Percentiles rank a stretch among this genome's conserved stretches.
Conservation (phyloP, 2,113 vertebrate genomes). For the Ctenomys sociabilis region DNA sequence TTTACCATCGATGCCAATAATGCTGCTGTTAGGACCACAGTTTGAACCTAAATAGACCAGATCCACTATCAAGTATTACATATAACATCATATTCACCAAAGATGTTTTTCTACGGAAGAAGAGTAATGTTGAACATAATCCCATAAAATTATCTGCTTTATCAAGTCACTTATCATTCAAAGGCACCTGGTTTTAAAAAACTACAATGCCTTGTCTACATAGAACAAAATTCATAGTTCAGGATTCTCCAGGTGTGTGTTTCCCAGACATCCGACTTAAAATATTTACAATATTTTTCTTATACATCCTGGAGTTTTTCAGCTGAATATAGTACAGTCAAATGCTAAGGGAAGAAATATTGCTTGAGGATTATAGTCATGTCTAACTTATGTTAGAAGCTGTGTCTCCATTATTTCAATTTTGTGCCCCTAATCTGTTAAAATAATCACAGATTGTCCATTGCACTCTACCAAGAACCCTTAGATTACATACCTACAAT, state of each 20-base stretch:
- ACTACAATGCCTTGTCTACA: not conserved
- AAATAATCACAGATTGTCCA: not conserved
- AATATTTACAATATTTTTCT: not conserved
- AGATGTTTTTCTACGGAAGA: not conserved
- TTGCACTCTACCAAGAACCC: not conserved
- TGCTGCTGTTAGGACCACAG: not conserved
- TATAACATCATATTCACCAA: not conserved
- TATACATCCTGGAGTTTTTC: not conserved
- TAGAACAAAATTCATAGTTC: not conserved
- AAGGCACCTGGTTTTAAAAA: not conserved
- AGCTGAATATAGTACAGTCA: not conserved
- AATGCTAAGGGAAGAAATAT: not conserved
- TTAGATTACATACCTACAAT: not conserved
- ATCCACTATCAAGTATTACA: not conserved
- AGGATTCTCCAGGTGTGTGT: not conserved
- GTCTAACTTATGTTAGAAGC: not conserved
- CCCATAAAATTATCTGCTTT: not conserved
- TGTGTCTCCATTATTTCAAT: not conserved
- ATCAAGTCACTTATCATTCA: not conserved
- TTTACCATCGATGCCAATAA: not conserved
- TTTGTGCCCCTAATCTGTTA: not conserved
- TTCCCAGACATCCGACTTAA: not conserved
- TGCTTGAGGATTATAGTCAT: not conserved
- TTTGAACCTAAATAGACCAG: not conserved
- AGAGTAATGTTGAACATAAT: not conserved